Evolutionary conservation across 2,888 invertebrate genomes (phyloP).

Genomic region (Drosophila subsilvestris): DNA sequence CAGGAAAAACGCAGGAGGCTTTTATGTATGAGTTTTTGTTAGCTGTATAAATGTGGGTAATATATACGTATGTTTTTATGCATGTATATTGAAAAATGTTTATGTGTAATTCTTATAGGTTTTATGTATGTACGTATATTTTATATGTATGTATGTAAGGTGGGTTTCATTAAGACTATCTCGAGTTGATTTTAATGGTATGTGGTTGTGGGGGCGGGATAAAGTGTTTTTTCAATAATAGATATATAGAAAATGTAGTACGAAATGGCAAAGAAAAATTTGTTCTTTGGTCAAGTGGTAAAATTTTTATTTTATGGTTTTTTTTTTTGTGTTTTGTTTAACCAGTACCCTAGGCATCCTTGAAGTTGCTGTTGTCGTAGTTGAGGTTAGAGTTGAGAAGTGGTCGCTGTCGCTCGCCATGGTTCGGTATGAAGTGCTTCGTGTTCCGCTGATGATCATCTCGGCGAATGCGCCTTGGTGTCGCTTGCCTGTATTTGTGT

Average conservation of each 20-base stretch:
- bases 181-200: constrained; percentile 34
- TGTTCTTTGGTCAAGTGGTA: constrained; percentile 51
- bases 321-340: constrained; percentile 74
- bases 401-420: constrained; percentile 13
- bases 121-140: constrained; percentile 18
- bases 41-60: neutral
- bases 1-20: neutral
- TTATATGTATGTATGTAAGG: constrained; percentile 28
- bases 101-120: constrained; percentile 34
- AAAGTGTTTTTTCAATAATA: constrained; percentile 24
- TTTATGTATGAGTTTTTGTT: neutral
- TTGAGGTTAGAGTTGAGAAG: constrained; percentile 22
- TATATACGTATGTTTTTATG: neutral
- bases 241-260: constrained; percentile 49
- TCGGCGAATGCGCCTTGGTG: neutral
- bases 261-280: constrained; percentile 56
- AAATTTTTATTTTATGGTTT: constrained; percentile 42
- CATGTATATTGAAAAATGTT: constrained; percentile 12
- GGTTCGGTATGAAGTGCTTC: constrained; percentile 1
- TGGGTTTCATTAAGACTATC: constrained; percentile 24
- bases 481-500: constrained; percentile 14
- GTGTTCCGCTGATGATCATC: neutral
- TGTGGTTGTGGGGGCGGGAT: neutral
- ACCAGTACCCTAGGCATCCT: constrained; percentile 83
- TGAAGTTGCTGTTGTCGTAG: constrained; percentile 36